A percentile compares a stretch with the other conserved stretches of the same genome.
phyloP scores from a whole-genome alignment of 1,140 invertebrate species.

The Papilio machaon region DNA sequence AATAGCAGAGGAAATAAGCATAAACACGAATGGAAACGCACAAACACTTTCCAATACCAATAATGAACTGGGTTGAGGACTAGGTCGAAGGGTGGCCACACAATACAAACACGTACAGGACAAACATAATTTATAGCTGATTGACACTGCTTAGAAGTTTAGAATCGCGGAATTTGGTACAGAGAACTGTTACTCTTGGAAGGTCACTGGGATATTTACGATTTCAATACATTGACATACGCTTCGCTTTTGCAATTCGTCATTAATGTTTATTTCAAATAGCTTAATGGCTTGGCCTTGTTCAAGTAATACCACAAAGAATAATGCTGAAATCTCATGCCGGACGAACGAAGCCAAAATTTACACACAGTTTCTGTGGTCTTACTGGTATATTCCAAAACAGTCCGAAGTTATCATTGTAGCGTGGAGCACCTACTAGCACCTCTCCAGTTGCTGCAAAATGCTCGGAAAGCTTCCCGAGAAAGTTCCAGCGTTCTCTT shows the following conservation, averaged over 20 bases:
- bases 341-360: too few species aligned
- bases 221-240: neutral
- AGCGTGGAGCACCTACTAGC: slow-evolving; percentile 26
- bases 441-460: slow-evolving; percentile 38
- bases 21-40: slow-evolving; percentile 45
- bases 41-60: slow-evolving; percentile 49
- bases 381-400: too few species aligned
- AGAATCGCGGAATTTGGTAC: neutral
- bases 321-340: too few species aligned
- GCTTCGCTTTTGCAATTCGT: neutral
- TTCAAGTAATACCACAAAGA: too few species aligned
- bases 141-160: neutral
- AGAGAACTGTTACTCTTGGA: neutral
- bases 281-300: too few species aligned
- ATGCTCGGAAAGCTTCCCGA: slow-evolving; percentile 59
- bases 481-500: slow-evolving; percentile 59
- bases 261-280: too few species aligned
- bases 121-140: neutral
- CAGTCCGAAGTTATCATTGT: neutral
- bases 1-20: slow-evolving; percentile 42
- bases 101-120: neutral
- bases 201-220: too few species aligned
- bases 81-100: slow-evolving; percentile 31
- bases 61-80: slow-evolving; percentile 50
- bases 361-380: too few species aligned